Conservation (phyloP, 2,888 invertebrate genomes). For the Imbricaverruca yamaguchii region DNA sequence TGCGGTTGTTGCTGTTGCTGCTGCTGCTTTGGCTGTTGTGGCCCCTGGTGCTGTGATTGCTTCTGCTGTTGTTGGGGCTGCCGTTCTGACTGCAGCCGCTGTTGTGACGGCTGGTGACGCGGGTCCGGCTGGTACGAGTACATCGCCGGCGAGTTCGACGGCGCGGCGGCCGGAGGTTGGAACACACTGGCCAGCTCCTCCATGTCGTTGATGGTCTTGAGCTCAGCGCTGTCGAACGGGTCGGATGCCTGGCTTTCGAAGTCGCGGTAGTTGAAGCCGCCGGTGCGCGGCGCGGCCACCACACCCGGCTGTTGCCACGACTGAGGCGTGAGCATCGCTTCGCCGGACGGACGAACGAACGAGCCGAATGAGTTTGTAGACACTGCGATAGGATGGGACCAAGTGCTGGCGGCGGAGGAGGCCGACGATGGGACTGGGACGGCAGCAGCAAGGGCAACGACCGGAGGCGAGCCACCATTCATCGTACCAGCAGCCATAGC, state of each 20-base stretch:
- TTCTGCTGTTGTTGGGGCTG: constrained; percentile 5
- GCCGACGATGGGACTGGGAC: background rate
- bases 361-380: background rate
- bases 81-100: constrained; percentile 19
- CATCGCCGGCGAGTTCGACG: constrained; percentile 14
- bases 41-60: background rate
- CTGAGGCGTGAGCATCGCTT: background rate
- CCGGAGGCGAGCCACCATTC: background rate
- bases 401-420: no score
- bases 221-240: constrained; percentile 86
- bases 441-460: background rate
- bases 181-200: constrained; percentile 78
- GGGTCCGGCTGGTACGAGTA: constrained; percentile 14
- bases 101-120: constrained; percentile 24
- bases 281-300: background rate
- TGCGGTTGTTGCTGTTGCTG: background rate
- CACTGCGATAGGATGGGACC: background rate
- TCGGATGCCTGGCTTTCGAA: constrained; percentile 87
- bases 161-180: constrained; percentile 32
- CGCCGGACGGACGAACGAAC: background rate
- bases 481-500: no score
- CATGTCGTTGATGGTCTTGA: constrained; percentile 87
- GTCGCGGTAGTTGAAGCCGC: constrained; percentile 45
- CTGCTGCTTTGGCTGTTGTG: constrained; percentile 22
- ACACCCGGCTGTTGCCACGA: background rate